Conservation (phyloP, 1,140 invertebrate species). For the Rhagoletis zephyria region DNA sequence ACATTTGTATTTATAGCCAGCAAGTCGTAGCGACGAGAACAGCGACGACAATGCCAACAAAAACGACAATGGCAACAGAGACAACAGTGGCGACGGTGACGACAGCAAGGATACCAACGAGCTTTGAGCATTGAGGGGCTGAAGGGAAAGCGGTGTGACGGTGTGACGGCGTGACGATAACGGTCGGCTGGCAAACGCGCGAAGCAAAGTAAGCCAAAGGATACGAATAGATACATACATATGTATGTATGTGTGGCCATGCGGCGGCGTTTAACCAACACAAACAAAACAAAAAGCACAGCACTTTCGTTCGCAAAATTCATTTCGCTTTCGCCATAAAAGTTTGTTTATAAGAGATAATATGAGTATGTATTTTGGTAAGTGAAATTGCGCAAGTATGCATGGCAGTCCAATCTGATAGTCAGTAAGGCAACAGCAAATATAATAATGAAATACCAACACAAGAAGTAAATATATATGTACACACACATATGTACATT, state of each 20-base stretch:
- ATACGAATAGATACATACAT: no score
- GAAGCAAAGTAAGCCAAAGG: not conserved
- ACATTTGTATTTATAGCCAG: slow-evolving; percentile 72
- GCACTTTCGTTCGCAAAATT: slow-evolving; percentile 45
- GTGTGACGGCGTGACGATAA: no score
- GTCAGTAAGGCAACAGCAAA: not conserved
- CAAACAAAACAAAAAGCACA: not conserved
- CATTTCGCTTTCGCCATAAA: slow-evolving; percentile 54
- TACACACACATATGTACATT: no score
- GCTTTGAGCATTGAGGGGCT: not conserved
- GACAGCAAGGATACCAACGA: not conserved
- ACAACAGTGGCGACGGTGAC: slow-evolving; percentile 43
- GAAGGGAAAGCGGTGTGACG: not conserved
- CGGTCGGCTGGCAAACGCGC: not conserved
- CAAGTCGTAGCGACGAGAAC: slow-evolving; percentile 56
- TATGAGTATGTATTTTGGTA: not conserved
- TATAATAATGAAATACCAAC: slow-evolving; percentile 6
- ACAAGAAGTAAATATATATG: not conserved
- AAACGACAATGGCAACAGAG: slow-evolving; percentile 53
- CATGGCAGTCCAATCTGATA: not conserved
- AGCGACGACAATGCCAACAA: slow-evolving; percentile 48
- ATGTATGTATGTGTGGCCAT: not conserved
- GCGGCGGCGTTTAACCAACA: not conserved
- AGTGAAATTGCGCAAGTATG: not conserved
- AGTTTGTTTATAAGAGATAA: not conserved